Evolutionary conservation across 2,888 invertebrate species (phyloP), one percentile per base, ranked within the genome.

Genomic region (Ennomos erosarius): DNA sequence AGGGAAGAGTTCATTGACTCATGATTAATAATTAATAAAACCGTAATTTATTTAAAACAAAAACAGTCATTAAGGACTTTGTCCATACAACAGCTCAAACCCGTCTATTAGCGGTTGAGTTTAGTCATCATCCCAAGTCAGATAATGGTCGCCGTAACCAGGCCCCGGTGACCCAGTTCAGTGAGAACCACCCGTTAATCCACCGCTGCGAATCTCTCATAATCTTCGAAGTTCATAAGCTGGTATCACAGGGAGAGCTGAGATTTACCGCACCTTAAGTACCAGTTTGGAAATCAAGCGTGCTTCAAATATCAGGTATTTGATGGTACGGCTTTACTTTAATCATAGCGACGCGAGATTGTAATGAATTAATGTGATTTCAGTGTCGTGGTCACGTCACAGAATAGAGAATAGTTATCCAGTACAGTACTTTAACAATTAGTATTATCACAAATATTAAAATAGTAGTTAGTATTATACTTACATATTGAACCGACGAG

Each of bases 101-200:
- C 16, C 11, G 26, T 45, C 13, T 34, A 12, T 43, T 10, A 0
- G 40, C 12, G 16, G 46, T 51, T 12, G 1, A 52, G 11, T 56
- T 50, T 9, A 50, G 26, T 10, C 40, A 37, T 10, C 55, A 40
- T 45, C 52, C n/a, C 46, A 48, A 64, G 58, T 45, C 44, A 59
- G 51, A 51, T 56, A 57, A 55, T 37, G 42, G 39, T 42, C 62
- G 26, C 56, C 59, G 56, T 66, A 65, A 70, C 65, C 58, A 68
- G 66, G 70, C 70, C 73, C 68, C 54, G 70, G 67, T 74, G 74
- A 78, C 80, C 78, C 61, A 78, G 65, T 74, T 74, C 64, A 10
- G 40, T 47, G 59, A 55, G 66, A 67, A 62, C 65, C 68, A 63
- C 54, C 55, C 65, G 66, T 62, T 75, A 74, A 79, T 73, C 79